Base-by-base conservation (phyloP, 1,140 invertebrate genomes). In the Laupala kohalensis region DNA sequence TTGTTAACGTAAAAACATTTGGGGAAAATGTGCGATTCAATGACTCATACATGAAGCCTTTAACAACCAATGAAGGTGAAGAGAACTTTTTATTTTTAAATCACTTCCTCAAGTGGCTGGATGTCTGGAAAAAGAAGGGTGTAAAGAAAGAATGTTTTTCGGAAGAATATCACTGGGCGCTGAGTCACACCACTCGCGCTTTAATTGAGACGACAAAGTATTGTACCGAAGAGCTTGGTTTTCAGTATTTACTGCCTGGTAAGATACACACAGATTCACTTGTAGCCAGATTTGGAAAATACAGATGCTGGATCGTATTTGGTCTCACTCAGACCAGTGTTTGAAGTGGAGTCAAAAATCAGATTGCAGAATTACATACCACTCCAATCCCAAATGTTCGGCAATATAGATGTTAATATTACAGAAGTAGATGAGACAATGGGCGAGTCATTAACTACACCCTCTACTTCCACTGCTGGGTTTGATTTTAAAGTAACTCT, bases 201-300 rank as follows among this genome's bases (percentile, higher is more conserved):
- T n/a, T 37, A 28, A 24, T 69, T 19, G 69, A 69, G 28, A 37
- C 30, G 13, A 25, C 27, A 25, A 29, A 29, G 6, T 69, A 69
- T 27, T 69, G 69, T 25, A 30, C 24, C 19, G 19, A 69, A 5
- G 69, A 69, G 9, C 53, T 69, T 13, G 53, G 53, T 24, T 28
- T 37, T 5, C 5, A 25, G 6, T 69, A 69, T 37, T 25, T 53
- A 37, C 15, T 69, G 24, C 69, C 69, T 5, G 69, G 69, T 3
- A 69, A 69, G 30, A n/a, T 69, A 19, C 69, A 69, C 15, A 69
- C 69, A 25, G 69, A 69, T 29, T 69, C 28, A 5, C 27, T 69
- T 13, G 69, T 37, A 30, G 53, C 6, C 5, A 15, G 28, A 63
- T 30, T 69, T 69, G 69, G 69, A 69, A 37, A 69, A 25, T 69